These are phyloP conservation scores for Myotis findleyi DNA, from an alignment of 2,797 vertebrate genomes.

Conservation along the genomic window DNA sequence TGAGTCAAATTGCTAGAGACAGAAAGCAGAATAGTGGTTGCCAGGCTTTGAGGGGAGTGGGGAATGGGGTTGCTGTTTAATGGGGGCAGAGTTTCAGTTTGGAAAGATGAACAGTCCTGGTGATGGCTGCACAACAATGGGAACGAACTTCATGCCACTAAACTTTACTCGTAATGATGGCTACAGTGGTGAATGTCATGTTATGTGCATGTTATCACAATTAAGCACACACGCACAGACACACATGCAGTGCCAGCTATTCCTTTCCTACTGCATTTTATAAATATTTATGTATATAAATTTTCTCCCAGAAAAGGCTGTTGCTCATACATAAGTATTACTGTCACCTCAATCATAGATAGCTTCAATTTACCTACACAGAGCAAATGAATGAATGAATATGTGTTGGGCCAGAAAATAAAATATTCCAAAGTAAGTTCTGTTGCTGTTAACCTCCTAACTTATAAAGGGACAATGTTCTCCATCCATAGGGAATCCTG, in stretches of 20 bases:
- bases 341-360: not conserved
- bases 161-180: not conserved
- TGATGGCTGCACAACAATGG: not conserved
- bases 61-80: not conserved
- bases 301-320: not conserved
- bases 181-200: not conserved
- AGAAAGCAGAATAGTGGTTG: not conserved
- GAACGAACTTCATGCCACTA: not conserved
- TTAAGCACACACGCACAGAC: not conserved
- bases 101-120: not conserved
- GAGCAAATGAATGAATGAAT: not conserved
- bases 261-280: slow-evolving; percentile 14
- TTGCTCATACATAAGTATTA: not conserved
- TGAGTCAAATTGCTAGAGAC: not conserved
- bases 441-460: not conserved
- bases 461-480: not conserved
- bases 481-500: not conserved
- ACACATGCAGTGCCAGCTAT: not conserved
- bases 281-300: not conserved
- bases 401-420: not conserved
- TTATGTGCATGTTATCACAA: not conserved
- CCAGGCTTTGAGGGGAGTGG: not conserved
- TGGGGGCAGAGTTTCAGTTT: not conserved
- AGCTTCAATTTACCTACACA: not conserved
- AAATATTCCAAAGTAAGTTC: not conserved